These are phyloP conservation scores for Malurus splendens DNA, from an alignment of 2,797 vertebrate genomes.

Conservation along the genomic window DNA sequence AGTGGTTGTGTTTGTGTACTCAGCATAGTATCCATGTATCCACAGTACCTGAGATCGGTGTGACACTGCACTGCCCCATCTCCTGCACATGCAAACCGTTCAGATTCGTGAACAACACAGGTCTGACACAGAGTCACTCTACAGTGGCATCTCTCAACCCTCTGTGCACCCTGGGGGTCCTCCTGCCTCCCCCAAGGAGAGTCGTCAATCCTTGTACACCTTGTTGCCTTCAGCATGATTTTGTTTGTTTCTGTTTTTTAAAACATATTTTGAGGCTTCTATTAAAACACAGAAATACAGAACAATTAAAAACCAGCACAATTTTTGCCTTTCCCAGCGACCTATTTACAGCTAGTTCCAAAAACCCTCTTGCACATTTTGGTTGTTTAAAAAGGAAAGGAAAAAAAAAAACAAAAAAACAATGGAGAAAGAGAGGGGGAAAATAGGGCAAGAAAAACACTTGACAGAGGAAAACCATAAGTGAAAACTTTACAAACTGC, in stretches of 20 bases:
- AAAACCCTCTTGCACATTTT: constrained; percentile 82
- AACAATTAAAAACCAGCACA: constrained; percentile 93
- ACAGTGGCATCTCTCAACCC: not conserved
- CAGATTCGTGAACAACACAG: not conserved
- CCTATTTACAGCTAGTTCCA: constrained; percentile 89
- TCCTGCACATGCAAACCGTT: not conserved
- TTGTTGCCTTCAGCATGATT: not conserved
- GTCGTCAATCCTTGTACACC: not conserved
- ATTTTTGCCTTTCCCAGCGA: constrained; percentile 73
- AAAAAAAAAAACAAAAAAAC: no score
- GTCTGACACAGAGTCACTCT: not conserved
- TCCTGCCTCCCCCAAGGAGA: not conserved
- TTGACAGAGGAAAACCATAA: not conserved
- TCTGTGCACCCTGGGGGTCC: not conserved
- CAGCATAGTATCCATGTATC: not conserved
- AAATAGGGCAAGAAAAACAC: not conserved
- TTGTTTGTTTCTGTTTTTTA: not conserved
- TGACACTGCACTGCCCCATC: not conserved
- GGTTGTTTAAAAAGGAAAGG: constrained; percentile 73
- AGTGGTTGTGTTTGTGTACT: not conserved
- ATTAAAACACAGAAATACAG: constrained; percentile 95
- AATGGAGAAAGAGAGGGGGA: not conserved
- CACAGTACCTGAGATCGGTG: not conserved
- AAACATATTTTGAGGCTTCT: constrained; percentile 75
- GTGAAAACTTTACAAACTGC: constrained; percentile 20